phyloP scores from a whole-genome alignment of 1,140 invertebrate genomes.

The Tenebrio molitor region DNA sequence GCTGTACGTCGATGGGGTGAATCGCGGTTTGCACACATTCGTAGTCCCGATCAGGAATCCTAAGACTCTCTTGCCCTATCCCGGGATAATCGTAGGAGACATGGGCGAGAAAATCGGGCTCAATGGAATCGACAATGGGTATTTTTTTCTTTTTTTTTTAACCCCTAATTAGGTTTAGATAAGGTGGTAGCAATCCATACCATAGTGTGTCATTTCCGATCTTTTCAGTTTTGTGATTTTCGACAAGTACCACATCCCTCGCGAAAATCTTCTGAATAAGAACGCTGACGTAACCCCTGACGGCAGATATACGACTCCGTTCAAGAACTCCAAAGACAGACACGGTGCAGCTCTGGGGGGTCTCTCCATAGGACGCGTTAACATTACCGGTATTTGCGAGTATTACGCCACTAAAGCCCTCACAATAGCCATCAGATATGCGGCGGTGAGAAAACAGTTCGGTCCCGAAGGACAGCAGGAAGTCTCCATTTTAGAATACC shows the following conservation, averaged over 20 bases:
- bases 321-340: conserved; percentile 83
- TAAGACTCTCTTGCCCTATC: conserved; percentile 77
- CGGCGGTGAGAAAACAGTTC: conserved; percentile 91
- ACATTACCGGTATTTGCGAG: conserved; percentile 79
- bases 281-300: conserved; percentile 88
- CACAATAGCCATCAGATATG: conserved; percentile 91
- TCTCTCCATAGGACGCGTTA: conserved; percentile 85
- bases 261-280: conserved; percentile 86
- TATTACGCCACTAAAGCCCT: conserved; percentile 81
- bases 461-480: conserved; percentile 79
- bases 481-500: conserved; percentile 92
- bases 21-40: conserved; percentile 90
- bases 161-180: no score
- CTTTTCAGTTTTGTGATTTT: conserved; percentile 86
- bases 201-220: no score
- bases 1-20: conserved; percentile 79
- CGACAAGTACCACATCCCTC: conserved; percentile 86
- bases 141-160: no score
- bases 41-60: conserved; percentile 86
- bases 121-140: conserved; percentile 93
- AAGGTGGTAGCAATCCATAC: no score
- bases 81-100: conserved; percentile 81
- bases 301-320: conserved; percentile 84
- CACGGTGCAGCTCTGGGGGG: conserved; percentile 87
- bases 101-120: conserved; percentile 91